Percentiles rank a stretch among this genome's conserved stretches.
phyloP scores from a whole-genome alignment of 2,797 vertebrate species.

The Phyllotis vaccarum region DNA sequence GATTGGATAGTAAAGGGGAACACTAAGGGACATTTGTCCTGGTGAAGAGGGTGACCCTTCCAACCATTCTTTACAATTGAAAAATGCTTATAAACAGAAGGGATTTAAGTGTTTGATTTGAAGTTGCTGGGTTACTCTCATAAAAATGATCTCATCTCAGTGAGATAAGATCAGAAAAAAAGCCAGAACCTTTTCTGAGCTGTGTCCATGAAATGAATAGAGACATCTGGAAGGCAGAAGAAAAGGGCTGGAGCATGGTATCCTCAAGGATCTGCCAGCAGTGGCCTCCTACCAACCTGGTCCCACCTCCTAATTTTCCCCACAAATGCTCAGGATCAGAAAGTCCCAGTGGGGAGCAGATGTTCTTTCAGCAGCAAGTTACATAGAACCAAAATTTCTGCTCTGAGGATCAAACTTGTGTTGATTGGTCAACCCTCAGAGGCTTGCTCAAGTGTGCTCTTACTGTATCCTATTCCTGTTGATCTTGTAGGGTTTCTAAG shows the following conservation, averaged over 20 bases:
- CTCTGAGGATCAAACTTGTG: neutral
- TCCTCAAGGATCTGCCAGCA: neutral
- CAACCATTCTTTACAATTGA: neutral
- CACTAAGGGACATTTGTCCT: neutral
- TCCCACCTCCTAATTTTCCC: neutral
- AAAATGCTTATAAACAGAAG: neutral
- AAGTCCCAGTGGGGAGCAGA: neutral
- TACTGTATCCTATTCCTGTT: neutral
- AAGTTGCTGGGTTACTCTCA: neutral
- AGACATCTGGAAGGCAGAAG: neutral
- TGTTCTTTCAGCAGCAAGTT: neutral
- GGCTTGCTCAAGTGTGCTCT: neutral
- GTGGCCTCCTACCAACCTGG: neutral
- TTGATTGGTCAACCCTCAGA: neutral
- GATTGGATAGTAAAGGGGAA: neutral
- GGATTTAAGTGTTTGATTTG: neutral
- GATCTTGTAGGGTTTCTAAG: neutral
- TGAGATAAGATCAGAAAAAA: conserved; percentile 28
- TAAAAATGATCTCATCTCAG: neutral
- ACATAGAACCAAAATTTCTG: neutral
- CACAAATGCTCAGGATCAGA: neutral
- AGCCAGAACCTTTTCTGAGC: neutral
- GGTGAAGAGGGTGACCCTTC: rapidly evolving
- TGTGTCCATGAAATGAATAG: neutral
- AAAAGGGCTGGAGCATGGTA: neutral